These are phyloP conservation scores for Drosophila saltans DNA, from an alignment of 1,140 invertebrate species.

Conservation along the genomic window DNA sequence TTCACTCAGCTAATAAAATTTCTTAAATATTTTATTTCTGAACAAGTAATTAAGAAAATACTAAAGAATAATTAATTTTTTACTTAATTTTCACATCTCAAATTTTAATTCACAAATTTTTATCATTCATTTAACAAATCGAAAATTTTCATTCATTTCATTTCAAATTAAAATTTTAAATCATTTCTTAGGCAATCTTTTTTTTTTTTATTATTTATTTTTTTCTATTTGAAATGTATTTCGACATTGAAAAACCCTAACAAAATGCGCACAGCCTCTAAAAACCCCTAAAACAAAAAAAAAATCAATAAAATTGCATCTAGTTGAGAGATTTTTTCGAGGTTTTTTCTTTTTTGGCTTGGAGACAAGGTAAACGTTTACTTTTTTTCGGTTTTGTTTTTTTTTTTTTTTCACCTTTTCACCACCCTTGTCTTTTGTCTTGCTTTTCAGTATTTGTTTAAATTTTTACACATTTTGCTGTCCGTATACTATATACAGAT, in stretches of 20 bases:
- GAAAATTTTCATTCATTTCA: too few relatives aligned
- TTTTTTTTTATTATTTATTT: constrained; percentile 4
- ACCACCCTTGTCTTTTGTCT: neutral
- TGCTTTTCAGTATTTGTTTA: neutral
- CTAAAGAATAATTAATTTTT: too few relatives aligned
- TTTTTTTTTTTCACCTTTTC: constrained; percentile 8
- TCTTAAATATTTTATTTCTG: too few relatives aligned
- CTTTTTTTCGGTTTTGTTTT: neutral
- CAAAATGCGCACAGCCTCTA: constrained; percentile 51
- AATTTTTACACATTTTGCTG: neutral
- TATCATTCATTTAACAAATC: too few relatives aligned
- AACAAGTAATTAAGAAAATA: too few relatives aligned
- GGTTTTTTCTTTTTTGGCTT: constrained; percentile 16
- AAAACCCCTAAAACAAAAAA: constrained; percentile 21
- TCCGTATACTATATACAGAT: neutral
- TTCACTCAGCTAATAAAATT: too few relatives aligned
- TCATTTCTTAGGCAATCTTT: too few relatives aligned
- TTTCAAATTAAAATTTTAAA: too few relatives aligned
- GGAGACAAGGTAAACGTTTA: constrained; percentile 40
- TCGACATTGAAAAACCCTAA: constrained; percentile 42
- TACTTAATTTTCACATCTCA: too few relatives aligned
- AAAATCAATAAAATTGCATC: constrained; percentile 76
- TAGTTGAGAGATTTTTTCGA: constrained; percentile 26
- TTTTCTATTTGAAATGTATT: constrained; percentile 22
- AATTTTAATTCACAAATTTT: too few relatives aligned